Conservation (phyloP, 2,888 invertebrate species). For the Tryphoninae sp. region DNA sequence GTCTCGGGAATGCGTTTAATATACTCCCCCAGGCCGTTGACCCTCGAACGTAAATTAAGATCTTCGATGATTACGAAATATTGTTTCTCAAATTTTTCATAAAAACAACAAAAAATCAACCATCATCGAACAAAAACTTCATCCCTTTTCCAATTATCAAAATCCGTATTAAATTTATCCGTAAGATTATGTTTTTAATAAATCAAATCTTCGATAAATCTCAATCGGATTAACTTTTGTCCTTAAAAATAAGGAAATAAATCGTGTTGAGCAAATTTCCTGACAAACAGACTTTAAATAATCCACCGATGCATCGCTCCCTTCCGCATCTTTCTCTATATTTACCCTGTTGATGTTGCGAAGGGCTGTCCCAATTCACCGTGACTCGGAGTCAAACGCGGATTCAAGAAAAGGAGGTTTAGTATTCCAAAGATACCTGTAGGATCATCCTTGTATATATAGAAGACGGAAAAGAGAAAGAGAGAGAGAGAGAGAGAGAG, state of each 20-base stretch:
- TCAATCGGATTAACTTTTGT: too few species aligned
- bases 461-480: slow-evolving; percentile 19
- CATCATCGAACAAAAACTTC: slow-evolving; percentile 5
- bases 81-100: background rate
- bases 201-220: too few species aligned
- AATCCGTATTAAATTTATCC: background rate
- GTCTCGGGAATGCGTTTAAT: slow-evolving; percentile 56
- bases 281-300: slow-evolving; percentile 13
- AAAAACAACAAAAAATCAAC: background rate
- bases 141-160: background rate
- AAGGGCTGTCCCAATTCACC: background rate
- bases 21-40: slow-evolving; percentile 56
- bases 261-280: too few species aligned
- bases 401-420: slow-evolving; percentile 11
- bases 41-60: slow-evolving; percentile 40
- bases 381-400: slow-evolving; percentile 7
- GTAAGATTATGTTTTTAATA: too few species aligned
- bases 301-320: background rate
- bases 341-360: background rate
- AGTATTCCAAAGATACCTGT: slow-evolving; percentile 63
- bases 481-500: background rate
- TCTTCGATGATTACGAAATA: slow-evolving; percentile 43
- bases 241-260: too few species aligned
- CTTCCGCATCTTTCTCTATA: too few species aligned
- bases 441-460: slow-evolving; percentile 62